These are phyloP conservation scores for Argyresthia albistria DNA, from an alignment of 2,888 invertebrate species.

Conservation along the genomic window DNA sequence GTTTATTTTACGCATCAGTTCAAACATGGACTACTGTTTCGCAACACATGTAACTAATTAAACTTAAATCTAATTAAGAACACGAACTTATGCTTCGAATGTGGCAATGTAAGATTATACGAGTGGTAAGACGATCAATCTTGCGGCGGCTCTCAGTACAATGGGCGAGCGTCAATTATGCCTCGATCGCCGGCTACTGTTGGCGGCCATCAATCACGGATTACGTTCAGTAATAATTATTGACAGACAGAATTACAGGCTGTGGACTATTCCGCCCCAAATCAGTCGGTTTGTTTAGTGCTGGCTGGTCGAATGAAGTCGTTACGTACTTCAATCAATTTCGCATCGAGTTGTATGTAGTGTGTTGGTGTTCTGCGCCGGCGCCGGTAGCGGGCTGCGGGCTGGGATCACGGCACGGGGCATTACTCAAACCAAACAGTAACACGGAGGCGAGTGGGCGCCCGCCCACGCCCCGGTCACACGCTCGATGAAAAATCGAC, in stretches of 20 bases:
- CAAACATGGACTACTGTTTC: conserved; percentile 34
- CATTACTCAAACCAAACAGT: not conserved
- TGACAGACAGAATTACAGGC: conserved; percentile 42
- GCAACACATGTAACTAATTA: conserved; percentile 43
- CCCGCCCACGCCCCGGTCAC: not conserved
- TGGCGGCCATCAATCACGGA: conserved; percentile 55
- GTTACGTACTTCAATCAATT: not conserved
- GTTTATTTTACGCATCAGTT: conserved; percentile 18
- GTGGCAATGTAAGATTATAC: conserved; percentile 24
- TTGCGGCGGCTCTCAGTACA: conserved; percentile 26
- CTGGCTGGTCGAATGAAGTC: not conserved
- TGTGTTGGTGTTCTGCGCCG: not conserved
- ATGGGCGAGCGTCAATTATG: conserved; percentile 48
- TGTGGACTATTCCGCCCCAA: conserved; percentile 24
- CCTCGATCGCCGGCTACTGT: conserved; percentile 44
- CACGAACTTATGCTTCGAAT: conserved; percentile 28
- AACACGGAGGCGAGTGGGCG: not conserved
- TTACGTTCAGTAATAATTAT: conserved; percentile 56
- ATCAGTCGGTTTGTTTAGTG: conserved; percentile 21
- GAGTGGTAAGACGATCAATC: conserved; percentile 33
- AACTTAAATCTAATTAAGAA: conserved; percentile 45
- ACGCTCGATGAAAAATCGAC: conserved; percentile 24
- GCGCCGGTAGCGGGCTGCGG: not conserved
- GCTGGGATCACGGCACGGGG: not conserved
- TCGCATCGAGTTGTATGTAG: not conserved